Evolutionary conservation across 2,113 vertebrate genomes (phyloP).

Genomic region (Pseudolaguvia tuberculata): DNA sequence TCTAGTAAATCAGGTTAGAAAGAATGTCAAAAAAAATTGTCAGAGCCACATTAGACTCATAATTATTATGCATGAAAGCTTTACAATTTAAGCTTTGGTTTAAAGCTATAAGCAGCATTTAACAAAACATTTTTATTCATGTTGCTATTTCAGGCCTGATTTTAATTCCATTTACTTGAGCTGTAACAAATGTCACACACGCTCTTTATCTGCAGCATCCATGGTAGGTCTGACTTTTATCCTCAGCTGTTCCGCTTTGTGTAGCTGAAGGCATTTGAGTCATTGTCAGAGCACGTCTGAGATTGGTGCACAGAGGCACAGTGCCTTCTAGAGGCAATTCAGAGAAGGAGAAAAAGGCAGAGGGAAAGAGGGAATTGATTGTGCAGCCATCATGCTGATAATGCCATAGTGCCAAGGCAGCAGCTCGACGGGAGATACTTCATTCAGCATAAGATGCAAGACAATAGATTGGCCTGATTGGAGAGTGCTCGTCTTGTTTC

Average conservation of each 20-base stretch:
- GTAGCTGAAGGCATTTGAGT: constrained; percentile 24
- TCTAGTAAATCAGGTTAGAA: too few relatives aligned
- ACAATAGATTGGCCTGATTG: constrained; percentile 68
- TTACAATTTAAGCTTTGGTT: too few relatives aligned
- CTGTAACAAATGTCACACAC: constrained; percentile 32
- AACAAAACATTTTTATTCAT: constrained; percentile 18
- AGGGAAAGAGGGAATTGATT: constrained; percentile 53
- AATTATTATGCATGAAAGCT: not conserved
- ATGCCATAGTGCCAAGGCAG: constrained; percentile 64
- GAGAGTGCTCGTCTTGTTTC: constrained; percentile 60
- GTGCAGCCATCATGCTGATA: constrained; percentile 60
- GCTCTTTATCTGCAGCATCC: constrained; percentile 9
- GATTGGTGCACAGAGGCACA: constrained; percentile 60
- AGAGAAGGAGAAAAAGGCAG: not conserved
- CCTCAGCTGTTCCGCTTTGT: constrained; percentile 32
- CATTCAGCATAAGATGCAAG: constrained; percentile 60
- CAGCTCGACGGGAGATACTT: constrained; percentile 65
- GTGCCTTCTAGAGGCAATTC: constrained; percentile 62
- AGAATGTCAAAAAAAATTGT: too few relatives aligned
- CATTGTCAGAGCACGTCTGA: not conserved
- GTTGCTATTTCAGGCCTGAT: constrained; percentile 6
- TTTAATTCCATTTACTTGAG: constrained; percentile 9
- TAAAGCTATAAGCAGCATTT: not conserved
- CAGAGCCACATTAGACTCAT: not conserved
- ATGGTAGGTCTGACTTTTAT: constrained; percentile 38